Conservation (phyloP, 1,140 invertebrate species). For the Dreissena polymorpha region DNA sequence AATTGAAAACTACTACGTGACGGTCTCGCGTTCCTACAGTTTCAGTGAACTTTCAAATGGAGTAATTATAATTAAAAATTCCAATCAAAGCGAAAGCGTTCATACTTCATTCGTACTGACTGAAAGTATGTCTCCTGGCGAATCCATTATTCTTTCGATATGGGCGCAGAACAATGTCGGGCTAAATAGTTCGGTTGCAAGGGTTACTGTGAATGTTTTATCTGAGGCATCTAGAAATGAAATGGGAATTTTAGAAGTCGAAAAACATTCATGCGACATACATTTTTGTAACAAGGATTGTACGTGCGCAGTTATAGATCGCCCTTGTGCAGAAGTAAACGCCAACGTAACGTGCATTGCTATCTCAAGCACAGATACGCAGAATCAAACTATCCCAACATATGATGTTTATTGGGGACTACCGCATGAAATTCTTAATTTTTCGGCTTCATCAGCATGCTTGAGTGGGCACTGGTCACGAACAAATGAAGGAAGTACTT, state of each 20-base stretch:
- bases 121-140: not conserved
- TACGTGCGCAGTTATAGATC: slow-evolving; percentile 17
- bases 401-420: slow-evolving; percentile 6
- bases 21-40: slow-evolving; percentile 18
- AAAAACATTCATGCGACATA: slow-evolving; percentile 23
- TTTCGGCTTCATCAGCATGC: slow-evolving; percentile 14
- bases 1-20: slow-evolving; percentile 19
- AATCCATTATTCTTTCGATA: slow-evolving; percentile 28
- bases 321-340: not conserved
- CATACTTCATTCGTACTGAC: not conserved
- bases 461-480: slow-evolving; percentile 3
- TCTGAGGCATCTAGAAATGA: not conserved
- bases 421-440: not conserved
- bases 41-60: slow-evolving; percentile 14
- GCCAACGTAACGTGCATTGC: not conserved
- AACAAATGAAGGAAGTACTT: not conserved
- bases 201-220: not conserved
- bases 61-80: not conserved
- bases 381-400: not conserved
- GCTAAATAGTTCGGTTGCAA: slow-evolving; percentile 19
- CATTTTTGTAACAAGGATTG: slow-evolving; percentile 37
- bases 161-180: slow-evolving; percentile 25
- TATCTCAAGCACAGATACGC: not conserved
- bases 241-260: slow-evolving; percentile 7
- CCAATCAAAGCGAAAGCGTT: not conserved